Evolutionary conservation across 2,113 vertebrate genomes (phyloP).

Genomic region (Turdus rufiventris): DNA sequence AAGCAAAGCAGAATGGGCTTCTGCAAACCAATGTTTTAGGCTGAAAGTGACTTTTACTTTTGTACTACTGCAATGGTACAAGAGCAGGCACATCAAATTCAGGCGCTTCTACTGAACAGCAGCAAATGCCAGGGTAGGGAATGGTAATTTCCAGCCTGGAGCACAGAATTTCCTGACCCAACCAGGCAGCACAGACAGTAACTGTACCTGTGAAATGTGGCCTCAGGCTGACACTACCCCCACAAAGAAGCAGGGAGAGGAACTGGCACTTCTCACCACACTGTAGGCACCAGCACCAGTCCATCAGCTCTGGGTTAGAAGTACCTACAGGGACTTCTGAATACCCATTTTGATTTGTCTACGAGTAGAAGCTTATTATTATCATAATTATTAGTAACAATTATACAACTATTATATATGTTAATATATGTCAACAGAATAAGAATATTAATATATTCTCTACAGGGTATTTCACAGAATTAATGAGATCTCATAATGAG

Average conservation of each 20-base stretch:
- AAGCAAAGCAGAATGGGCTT: neutral
- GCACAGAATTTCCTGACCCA: neutral
- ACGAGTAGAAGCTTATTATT: neutral
- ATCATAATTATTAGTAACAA: slow-evolving; percentile 43
- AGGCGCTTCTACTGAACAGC: neutral
- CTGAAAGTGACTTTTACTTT: neutral
- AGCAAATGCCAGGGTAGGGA: neutral
- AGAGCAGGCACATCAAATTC: neutral
- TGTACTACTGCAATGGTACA: neutral
- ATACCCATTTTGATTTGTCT: slow-evolving; percentile 6
- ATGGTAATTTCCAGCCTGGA: neutral
- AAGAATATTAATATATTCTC: slow-evolving; percentile 46
- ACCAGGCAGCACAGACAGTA: neutral
- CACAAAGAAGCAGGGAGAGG: neutral
- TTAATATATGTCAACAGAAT: slow-evolving; percentile 59
- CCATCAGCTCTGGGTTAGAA: neutral
- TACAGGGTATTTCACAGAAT: slow-evolving; percentile 42
- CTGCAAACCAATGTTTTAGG: neutral
- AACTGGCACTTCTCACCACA: neutral
- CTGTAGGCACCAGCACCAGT: neutral
- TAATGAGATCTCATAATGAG: slow-evolving; percentile 43
- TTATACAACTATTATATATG: slow-evolving; percentile 61
- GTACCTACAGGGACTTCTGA: neutral
- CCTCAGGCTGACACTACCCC: neutral
- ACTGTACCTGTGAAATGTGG: neutral